A percentile compares a stretch with the other conserved stretches of the same genome.
phyloP scores from a whole-genome alignment of 2,888 invertebrate species.

The Panorpa germanica region DNA sequence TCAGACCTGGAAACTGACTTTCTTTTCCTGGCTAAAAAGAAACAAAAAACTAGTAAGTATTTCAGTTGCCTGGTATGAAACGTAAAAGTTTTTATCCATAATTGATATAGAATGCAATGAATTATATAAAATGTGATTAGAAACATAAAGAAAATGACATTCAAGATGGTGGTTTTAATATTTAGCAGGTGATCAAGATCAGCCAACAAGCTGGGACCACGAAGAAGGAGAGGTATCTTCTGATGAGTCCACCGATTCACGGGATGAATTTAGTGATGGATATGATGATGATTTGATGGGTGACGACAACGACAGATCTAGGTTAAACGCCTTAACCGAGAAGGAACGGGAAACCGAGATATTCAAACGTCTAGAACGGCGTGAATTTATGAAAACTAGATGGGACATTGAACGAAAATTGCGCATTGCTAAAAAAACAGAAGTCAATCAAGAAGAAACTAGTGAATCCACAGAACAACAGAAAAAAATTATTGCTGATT shows the following conservation, averaged over 20 bases:
- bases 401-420: constrained; percentile 94
- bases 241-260: constrained; percentile 46
- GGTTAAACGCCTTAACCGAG: constrained; percentile 83
- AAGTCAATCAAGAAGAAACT: no score
- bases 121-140: no score
- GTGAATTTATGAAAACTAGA: constrained; percentile 82
- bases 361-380: constrained; percentile 86
- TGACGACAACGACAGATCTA: constrained; percentile 83
- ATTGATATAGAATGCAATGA: no score
- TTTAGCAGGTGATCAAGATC: no score
- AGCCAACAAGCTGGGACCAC: constrained; percentile 49
- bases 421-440: constrained; percentile 62
- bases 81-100: no score
- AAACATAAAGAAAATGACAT: no score
- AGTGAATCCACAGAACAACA: no score
- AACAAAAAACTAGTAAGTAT: constrained; percentile 44
- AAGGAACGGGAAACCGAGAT: constrained; percentile 95
- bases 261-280: constrained; percentile 94
- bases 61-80: no score
- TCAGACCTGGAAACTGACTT: constrained; percentile 79
- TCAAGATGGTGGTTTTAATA: no score
- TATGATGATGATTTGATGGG: constrained; percentile 95
- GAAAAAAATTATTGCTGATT: no score
- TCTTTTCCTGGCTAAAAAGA: constrained; percentile 62
- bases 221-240: constrained; percentile 81